These are phyloP conservation scores for Heliconius hortense DNA, from an alignment of 2,888 invertebrate species.

Conservation along the genomic window DNA sequence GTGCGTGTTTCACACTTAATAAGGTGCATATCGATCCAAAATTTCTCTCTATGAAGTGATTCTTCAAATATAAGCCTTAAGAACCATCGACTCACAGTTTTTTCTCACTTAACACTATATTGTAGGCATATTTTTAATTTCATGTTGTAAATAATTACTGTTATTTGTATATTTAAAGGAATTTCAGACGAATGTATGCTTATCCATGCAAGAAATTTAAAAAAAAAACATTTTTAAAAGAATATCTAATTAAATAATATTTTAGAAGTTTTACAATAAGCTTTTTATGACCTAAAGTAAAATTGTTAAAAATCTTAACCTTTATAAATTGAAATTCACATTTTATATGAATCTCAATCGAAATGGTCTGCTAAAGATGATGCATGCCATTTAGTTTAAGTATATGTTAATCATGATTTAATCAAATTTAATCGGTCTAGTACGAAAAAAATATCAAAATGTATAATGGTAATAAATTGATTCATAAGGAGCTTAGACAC, in stretches of 20 bases:
- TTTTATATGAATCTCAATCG: too few species aligned
- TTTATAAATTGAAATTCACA: too few species aligned
- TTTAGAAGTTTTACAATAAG: not conserved
- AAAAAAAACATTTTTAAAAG: not conserved
- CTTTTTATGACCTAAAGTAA: too few species aligned
- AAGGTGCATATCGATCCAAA: slow-evolving; percentile 25
- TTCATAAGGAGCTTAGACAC: too few species aligned
- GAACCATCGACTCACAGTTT: not conserved
- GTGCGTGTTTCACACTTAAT: slow-evolving; percentile 24
- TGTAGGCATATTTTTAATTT: not conserved
- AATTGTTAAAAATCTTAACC: too few species aligned
- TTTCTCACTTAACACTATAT: not conserved
- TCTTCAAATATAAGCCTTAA: slow-evolving; percentile 15
- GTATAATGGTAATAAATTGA: too few species aligned
- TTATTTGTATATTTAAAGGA: not conserved
- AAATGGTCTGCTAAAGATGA: too few species aligned
- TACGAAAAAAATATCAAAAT: too few species aligned
- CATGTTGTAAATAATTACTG: not conserved
- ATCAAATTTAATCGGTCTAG: too few species aligned
- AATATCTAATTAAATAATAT: not conserved
- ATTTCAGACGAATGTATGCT: not conserved
- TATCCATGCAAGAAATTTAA: not conserved
- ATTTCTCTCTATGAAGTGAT: not conserved
- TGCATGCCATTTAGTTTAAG: too few species aligned
- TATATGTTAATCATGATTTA: too few species aligned